phyloP scores from a whole-genome alignment of 2,888 invertebrate genomes.

The Lithophane leautieri region DNA sequence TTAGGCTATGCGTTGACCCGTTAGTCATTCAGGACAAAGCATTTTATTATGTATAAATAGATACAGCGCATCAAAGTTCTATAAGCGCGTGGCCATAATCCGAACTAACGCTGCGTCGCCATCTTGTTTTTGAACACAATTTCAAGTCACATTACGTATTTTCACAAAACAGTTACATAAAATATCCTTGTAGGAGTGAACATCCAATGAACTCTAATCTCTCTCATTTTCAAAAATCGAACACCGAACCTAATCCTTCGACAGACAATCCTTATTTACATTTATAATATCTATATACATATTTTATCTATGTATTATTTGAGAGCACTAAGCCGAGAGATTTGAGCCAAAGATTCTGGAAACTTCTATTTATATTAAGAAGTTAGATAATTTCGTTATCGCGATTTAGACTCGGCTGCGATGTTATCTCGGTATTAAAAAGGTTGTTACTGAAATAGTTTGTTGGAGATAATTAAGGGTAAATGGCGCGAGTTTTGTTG shows the following conservation, averaged over 20 bases:
- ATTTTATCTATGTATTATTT: slow-evolving; percentile 25
- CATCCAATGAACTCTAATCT: background rate
- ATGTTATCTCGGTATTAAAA: slow-evolving; percentile 60
- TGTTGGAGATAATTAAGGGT: slow-evolving; percentile 42
- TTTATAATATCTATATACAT: slow-evolving; percentile 19
- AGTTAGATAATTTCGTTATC: slow-evolving; percentile 63
- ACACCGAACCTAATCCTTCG: background rate
- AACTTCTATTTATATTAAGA: slow-evolving; percentile 61
- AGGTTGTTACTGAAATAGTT: slow-evolving; percentile 56
- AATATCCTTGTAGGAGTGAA: too few species aligned
- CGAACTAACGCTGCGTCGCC: too few species aligned
- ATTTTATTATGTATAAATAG: too few species aligned
- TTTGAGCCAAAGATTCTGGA: slow-evolving; percentile 39
- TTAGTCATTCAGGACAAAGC: too few species aligned
- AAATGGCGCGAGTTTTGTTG: slow-evolving; percentile 34
- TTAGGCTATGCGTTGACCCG: too few species aligned
- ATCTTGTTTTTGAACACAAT: too few species aligned
- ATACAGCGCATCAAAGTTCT: background rate
- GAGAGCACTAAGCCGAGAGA: slow-evolving; percentile 19
- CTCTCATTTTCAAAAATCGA: background rate
- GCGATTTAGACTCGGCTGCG: slow-evolving; percentile 42
- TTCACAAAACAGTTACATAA: too few species aligned
- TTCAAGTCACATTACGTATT: too few species aligned
- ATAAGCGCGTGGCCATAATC: too few species aligned
- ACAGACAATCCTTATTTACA: slow-evolving; percentile 30